Conservation (phyloP, 2,797 vertebrate genomes). For the Tokudaia tokunoshimensis region DNA sequence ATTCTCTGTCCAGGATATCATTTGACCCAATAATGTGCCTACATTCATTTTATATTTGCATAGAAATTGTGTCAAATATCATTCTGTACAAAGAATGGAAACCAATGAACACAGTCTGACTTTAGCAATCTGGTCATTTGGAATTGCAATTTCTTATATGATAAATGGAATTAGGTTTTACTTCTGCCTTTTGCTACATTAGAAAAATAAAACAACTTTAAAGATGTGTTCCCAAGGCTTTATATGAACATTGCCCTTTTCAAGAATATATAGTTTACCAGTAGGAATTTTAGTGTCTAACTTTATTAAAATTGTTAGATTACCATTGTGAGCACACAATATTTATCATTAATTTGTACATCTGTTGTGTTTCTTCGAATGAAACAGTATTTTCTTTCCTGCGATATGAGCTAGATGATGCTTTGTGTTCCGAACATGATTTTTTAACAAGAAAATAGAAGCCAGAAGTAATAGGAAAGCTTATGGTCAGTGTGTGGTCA, state of each 20-base stretch:
- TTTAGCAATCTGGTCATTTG: not conserved
- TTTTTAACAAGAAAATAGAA: constrained; percentile 81
- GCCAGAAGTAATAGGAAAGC: constrained; percentile 83
- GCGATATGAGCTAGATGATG: constrained; percentile 69
- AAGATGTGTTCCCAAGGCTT: constrained; percentile 53
- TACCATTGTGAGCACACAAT: not conserved
- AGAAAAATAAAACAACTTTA: not conserved
- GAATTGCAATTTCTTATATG: constrained; percentile 37
- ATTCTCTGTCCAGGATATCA: not conserved
- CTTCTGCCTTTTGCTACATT: constrained; percentile 21
- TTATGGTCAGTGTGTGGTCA: constrained; percentile 87
- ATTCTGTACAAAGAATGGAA: constrained; percentile 16
- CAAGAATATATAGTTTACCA: constrained; percentile 31
- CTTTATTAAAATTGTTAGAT: constrained; percentile 56
- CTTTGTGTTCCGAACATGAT: constrained; percentile 76
- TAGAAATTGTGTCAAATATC: not conserved
- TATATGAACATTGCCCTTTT: constrained; percentile 30
- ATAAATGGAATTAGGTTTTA: constrained; percentile 49
- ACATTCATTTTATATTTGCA: not conserved
- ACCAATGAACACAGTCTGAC: not conserved
- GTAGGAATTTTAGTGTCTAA: constrained; percentile 32
- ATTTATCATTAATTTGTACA: not conserved
- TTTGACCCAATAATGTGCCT: not conserved
- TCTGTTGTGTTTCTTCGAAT: constrained; percentile 8
- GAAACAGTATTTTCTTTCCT: constrained; percentile 33